Conservation (phyloP, 2,797 vertebrate species). For the Enteromius thamalakanensis region DNA sequence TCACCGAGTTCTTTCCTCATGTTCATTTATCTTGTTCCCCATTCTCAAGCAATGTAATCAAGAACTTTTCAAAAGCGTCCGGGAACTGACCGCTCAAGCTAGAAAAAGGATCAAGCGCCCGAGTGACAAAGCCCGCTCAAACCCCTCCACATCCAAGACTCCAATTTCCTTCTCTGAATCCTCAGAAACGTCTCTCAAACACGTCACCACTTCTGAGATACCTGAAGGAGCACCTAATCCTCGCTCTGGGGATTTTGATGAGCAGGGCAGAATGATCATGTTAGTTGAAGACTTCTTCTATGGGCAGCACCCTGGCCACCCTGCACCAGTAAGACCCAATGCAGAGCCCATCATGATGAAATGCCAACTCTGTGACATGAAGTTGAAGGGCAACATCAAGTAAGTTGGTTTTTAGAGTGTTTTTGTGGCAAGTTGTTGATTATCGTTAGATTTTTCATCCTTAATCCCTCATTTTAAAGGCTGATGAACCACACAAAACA, state of each 20-base stretch:
- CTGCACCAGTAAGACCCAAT: slow-evolving; percentile 41
- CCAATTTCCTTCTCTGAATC: neutral
- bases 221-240: slow-evolving; percentile 44
- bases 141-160: neutral
- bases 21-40: neutral
- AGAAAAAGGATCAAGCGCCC: slow-evolving; percentile 31
- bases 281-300: slow-evolving; percentile 96
- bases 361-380: slow-evolving; percentile 83
- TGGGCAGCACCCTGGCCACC: slow-evolving; percentile 76
- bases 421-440: neutral
- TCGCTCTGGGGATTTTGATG: slow-evolving; percentile 58
- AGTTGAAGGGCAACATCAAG: slow-evolving; percentile 87
- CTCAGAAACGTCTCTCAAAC: slow-evolving; percentile 22
- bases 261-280: slow-evolving; percentile 88
- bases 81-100: slow-evolving; percentile 20
- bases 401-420: slow-evolving; percentile 64
- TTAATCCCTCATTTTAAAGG: slow-evolving; percentile 66
- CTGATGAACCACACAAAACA: slow-evolving; percentile 91
- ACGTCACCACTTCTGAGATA: slow-evolving; percentile 53
- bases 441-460: neutral
- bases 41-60: slow-evolving; percentile 57
- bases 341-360: slow-evolving; percentile 71
- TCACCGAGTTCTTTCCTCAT: neutral
- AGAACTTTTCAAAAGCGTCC: slow-evolving; percentile 50
- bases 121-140: neutral